These are phyloP conservation scores for Phania funesta DNA, from an alignment of 2,888 invertebrate genomes.

Conservation along the genomic window DNA sequence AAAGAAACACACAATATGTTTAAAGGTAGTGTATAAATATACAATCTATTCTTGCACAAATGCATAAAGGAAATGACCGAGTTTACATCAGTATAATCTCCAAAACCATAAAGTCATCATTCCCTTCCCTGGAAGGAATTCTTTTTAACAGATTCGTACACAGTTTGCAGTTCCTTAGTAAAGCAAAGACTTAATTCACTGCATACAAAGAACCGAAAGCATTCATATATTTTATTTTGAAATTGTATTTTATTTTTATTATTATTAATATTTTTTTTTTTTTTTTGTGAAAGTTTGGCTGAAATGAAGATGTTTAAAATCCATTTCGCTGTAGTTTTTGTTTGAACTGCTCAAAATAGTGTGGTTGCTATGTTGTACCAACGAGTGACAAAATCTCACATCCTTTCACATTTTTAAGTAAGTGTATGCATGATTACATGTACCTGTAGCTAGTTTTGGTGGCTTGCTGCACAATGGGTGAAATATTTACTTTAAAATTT, in stretches of 20 bases:
- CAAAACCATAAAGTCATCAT: slow-evolving; percentile 2
- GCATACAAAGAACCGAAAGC: not conserved
- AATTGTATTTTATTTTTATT: not conserved
- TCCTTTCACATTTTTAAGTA: slow-evolving; percentile 44
- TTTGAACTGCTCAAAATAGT: slow-evolving; percentile 20
- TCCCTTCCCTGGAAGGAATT: not conserved
- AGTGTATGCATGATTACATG: slow-evolving; percentile 2
- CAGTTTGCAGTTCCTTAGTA: not conserved
- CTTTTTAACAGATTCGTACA: not conserved
- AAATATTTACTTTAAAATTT: not conserved
- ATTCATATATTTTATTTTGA: not conserved
- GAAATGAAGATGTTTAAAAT: slow-evolving; percentile 25
- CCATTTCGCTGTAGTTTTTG: not conserved
- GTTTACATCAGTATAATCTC: not conserved
- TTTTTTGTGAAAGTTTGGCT: not conserved
- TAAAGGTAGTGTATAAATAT: not conserved
- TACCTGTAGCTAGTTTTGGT: not conserved
- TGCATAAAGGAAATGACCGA: not conserved
- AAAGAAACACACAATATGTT: not conserved
- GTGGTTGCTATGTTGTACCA: slow-evolving; percentile 69
- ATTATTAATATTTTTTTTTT: not conserved
- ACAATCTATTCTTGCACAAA: not conserved
- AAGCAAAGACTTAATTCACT: slow-evolving; percentile 56
- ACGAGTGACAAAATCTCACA: slow-evolving; percentile 72
- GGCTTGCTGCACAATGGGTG: not conserved